phyloP scores from a whole-genome alignment of 2,888 invertebrate genomes.

The Caenorhabditis becei region DNA sequence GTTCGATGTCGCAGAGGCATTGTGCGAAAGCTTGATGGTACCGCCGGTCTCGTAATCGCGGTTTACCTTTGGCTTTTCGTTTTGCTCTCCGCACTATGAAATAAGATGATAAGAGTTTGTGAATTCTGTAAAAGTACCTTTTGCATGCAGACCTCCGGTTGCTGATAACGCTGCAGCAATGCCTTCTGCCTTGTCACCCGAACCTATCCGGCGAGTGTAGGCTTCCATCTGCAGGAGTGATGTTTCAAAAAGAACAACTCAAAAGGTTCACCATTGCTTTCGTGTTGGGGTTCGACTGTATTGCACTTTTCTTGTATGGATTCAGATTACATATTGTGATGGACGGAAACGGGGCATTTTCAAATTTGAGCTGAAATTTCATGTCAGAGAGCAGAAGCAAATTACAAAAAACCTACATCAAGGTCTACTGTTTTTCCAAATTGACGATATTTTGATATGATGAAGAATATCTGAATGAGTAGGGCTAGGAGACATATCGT shows the following conservation, averaged over 20 bases:
- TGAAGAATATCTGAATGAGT: conserved; percentile 74
- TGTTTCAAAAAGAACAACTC: neutral
- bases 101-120: neutral
- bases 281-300: conserved; percentile 76
- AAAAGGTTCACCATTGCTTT: conserved; percentile 74
- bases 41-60: conserved; percentile 61
- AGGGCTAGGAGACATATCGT: conserved; percentile 72
- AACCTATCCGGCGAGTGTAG: conserved; percentile 72
- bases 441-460: conserved; percentile 75
- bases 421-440: conserved; percentile 80
- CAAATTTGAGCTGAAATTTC: conserved; percentile 80
- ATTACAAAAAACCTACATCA: conserved; percentile 73
- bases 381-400: neutral
- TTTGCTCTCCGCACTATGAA: conserved; percentile 70
- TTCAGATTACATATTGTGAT: conserved; percentile 81
- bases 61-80: conserved; percentile 57
- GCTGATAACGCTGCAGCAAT: conserved; percentile 68
- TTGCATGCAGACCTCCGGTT: conserved; percentile 45
- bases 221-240: conserved; percentile 74
- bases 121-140: conserved; percentile 11
- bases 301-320: conserved; percentile 80
- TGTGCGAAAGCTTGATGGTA: conserved; percentile 78
- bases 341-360: conserved; percentile 81
- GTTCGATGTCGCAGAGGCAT: conserved; percentile 80
- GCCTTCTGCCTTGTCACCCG: conserved; percentile 75